Evolutionary conservation across 2,797 vertebrate genomes (phyloP).

Genomic region (Neopelma chrysocephalum): DNA sequence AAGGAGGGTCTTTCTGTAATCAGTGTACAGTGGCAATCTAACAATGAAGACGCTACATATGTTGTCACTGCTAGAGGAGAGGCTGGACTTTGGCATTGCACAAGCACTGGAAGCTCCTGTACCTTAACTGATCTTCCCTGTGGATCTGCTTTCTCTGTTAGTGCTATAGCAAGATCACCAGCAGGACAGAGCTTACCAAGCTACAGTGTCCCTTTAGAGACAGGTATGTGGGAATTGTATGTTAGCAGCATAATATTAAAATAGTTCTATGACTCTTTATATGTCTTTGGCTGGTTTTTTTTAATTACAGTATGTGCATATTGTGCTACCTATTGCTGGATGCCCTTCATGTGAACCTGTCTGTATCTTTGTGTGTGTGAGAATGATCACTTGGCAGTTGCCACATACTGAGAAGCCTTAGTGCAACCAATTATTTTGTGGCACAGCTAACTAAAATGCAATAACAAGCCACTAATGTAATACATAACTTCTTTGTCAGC

Average conservation of each 20-base stretch:
- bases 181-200: conserved; percentile 87
- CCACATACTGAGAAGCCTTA: not conserved
- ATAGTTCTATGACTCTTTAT: not conserved
- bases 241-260: not conserved
- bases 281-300: not conserved
- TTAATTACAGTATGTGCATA: not conserved
- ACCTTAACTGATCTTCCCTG: conserved; percentile 81
- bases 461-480: not conserved
- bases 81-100: conserved; percentile 72
- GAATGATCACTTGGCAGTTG: not conserved
- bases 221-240: conserved; percentile 72
- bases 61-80: conserved; percentile 74
- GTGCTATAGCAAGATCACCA: conserved; percentile 74
- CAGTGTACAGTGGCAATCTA: conserved; percentile 79
- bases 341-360: not conserved
- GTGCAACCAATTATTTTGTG: not conserved
- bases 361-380: not conserved
- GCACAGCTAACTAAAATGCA: not conserved
- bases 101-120: conserved; percentile 71
- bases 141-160: conserved; percentile 84
- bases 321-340: not conserved
- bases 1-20: conserved; percentile 70
- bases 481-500: not conserved
- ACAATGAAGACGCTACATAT: conserved; percentile 80
- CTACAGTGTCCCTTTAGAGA: conserved; percentile 85